Evolutionary conservation across 2,797 vertebrate species (phyloP).

Genomic region (Poeciliopsis presidionis): DNA sequence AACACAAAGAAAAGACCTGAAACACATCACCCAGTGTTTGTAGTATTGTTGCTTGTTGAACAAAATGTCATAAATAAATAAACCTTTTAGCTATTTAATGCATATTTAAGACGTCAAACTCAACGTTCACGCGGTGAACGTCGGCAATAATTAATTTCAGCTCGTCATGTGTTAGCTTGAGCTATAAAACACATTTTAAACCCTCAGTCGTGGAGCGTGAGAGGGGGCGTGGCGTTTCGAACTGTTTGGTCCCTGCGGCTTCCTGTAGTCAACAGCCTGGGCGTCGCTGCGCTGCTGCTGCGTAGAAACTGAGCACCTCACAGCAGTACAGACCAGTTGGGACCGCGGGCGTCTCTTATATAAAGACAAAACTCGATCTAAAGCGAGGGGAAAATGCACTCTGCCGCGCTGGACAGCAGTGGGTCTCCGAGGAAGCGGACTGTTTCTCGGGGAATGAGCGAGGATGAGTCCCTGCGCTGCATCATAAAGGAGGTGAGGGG

Average conservation of each 20-base stretch:
- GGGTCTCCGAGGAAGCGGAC: slow-evolving; percentile 77
- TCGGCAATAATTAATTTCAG: neutral
- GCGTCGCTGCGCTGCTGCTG: slow-evolving; percentile 29
- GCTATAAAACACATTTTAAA: neutral
- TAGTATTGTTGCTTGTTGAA: neutral
- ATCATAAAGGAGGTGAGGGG: slow-evolving; percentile 80
- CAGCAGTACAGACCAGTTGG: neutral
- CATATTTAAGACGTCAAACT: neutral
- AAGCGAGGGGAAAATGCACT: slow-evolving; percentile 67
- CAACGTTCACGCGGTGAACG: neutral
- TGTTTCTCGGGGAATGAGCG: slow-evolving; percentile 79
- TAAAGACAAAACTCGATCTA: slow-evolving; percentile 41
- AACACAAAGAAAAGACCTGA: neutral
- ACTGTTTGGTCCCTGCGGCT: slow-evolving; percentile 36
- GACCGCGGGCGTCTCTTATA: slow-evolving; percentile 41
- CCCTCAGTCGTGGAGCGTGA: neutral
- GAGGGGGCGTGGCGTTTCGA: slow-evolving; percentile 15
- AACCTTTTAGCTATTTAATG: neutral
- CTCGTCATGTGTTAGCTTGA: neutral
- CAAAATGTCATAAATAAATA: no score
- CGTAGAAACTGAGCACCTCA: slow-evolving; percentile 41
- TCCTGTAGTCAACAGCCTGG: slow-evolving; percentile 60
- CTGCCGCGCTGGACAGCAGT: slow-evolving; percentile 68
- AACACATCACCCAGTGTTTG: neutral
- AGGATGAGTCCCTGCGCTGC: slow-evolving; percentile 82